A percentile compares a stretch with the other conserved stretches of the same genome.
These are phyloP conservation scores for Euwallacea fornicatus DNA, from an alignment of 1,140 invertebrate species.

Conservation along the genomic window DNA sequence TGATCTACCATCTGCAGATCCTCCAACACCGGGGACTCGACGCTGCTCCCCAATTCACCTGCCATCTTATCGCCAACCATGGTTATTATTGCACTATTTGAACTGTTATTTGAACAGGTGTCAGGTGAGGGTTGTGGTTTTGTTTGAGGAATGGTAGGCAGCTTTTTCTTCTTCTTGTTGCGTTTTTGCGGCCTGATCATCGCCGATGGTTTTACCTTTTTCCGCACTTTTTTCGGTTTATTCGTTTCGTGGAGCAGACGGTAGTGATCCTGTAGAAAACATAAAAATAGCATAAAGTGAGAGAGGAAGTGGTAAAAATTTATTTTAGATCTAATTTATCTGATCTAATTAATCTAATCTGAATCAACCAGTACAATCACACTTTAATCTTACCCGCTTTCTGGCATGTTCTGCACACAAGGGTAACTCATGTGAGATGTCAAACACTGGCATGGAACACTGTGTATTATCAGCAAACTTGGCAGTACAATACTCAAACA, in stretches of 20 bases:
- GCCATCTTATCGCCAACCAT: background rate
- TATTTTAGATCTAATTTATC: too few species aligned
- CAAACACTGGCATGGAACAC: conserved; percentile 85
- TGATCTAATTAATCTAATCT: background rate
- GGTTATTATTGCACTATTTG: conserved; percentile 43
- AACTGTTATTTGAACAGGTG: conserved; percentile 4
- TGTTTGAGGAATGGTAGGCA: conserved; percentile 30
- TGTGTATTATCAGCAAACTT: conserved; percentile 85
- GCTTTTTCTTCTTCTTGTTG: conserved; percentile 54
- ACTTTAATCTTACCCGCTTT: conserved; percentile 59
- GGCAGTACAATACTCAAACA: conserved; percentile 88
- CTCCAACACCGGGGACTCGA: conserved; percentile 44
- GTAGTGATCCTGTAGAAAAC: conserved; percentile 56
- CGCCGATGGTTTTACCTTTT: conserved; percentile 72
- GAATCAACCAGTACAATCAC: conserved; percentile 1
- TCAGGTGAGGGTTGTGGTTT: conserved; percentile 31
- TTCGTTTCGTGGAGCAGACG: conserved; percentile 66
- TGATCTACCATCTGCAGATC: conserved; percentile 53
- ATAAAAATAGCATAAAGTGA: too few species aligned
- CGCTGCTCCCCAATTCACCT: background rate
- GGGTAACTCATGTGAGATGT: conserved; percentile 80
- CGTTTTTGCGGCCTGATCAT: conserved; percentile 76
- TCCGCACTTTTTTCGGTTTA: conserved; percentile 78
- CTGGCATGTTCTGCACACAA: conserved; percentile 80
- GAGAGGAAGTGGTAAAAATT: too few species aligned